Conservation (phyloP, 2,888 invertebrate species). For the Drosophila dives region DNA sequence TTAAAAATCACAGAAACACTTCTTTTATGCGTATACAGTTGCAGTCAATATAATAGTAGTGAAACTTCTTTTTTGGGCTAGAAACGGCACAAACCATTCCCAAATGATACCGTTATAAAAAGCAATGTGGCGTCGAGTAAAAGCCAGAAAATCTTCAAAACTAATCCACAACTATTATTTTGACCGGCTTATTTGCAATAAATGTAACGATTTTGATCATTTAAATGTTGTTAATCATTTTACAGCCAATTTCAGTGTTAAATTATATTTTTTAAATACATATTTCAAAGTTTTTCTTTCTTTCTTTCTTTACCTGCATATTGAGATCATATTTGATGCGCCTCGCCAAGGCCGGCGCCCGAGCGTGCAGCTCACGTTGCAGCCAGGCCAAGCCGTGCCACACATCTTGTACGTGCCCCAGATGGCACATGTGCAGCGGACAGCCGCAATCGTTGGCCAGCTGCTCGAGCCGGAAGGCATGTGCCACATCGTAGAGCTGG, state of each 20-base stretch:
- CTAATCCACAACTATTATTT: background rate
- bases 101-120: background rate
- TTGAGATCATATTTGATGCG: slow-evolving; percentile 77
- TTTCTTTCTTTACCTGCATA: slow-evolving; percentile 64
- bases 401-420: slow-evolving; percentile 31
- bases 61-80: background rate
- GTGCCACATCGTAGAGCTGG: slow-evolving; percentile 82
- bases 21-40: background rate
- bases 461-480: slow-evolving; percentile 75
- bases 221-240: background rate
- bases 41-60: background rate
- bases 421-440: slow-evolving; percentile 67
- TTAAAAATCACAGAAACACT: background rate
- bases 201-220: background rate
- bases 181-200: background rate
- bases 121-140: background rate
- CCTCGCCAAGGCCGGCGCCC: slow-evolving; percentile 50
- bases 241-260: background rate
- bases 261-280: background rate
- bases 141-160: background rate
- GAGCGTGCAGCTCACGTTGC: slow-evolving; percentile 53
- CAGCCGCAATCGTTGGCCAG: slow-evolving; percentile 68
- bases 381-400: slow-evolving; percentile 61
- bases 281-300: background rate
- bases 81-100: background rate